A percentile compares a stretch with the other conserved stretches of the same genome.
These are phyloP conservation scores for Drosophila guanche DNA, from an alignment of 1,140 invertebrate species.

Conservation along the genomic window DNA sequence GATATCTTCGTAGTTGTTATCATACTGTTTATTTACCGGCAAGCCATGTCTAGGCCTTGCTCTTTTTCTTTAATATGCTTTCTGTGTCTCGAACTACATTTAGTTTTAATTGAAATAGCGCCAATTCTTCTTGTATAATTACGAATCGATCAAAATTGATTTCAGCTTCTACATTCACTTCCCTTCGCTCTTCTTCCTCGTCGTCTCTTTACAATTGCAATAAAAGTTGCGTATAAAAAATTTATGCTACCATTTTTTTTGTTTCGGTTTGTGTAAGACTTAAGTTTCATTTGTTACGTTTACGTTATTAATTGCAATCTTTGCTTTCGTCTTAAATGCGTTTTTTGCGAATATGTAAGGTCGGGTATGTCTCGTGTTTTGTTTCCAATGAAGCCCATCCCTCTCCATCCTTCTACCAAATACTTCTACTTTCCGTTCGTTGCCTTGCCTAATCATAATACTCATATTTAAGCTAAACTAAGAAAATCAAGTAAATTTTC, in stretches of 20 bases:
- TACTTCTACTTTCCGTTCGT: slow-evolving; percentile 56
- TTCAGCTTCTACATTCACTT: slow-evolving; percentile 27
- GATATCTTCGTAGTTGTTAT: slow-evolving; percentile 35
- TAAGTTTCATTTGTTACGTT: slow-evolving; percentile 59
- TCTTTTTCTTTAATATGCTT: slow-evolving; percentile 46
- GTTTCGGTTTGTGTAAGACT: slow-evolving; percentile 53
- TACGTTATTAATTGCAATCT: slow-evolving; percentile 62
- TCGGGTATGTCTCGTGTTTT: slow-evolving; percentile 72
- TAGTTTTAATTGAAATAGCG: slow-evolving; percentile 75
- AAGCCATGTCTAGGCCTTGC: slow-evolving; percentile 46
- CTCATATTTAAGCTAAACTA: slow-evolving; percentile 56
- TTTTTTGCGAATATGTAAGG: slow-evolving; percentile 70
- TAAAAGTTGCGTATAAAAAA: slow-evolving; percentile 81
- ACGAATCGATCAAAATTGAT: slow-evolving; percentile 59
- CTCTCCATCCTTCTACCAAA: slow-evolving; percentile 36
- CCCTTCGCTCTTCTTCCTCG: background rate
- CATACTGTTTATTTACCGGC: slow-evolving; percentile 54
- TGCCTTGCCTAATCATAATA: slow-evolving; percentile 57
- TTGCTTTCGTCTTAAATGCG: slow-evolving; percentile 68
- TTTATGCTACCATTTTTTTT: slow-evolving; percentile 65
- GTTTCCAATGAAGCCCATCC: slow-evolving; percentile 34
- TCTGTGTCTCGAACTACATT: slow-evolving; percentile 66
- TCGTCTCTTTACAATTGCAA: slow-evolving; percentile 70
- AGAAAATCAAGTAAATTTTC: slow-evolving; percentile 52
- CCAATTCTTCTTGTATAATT: slow-evolving; percentile 63